These are phyloP conservation scores for Drosophila cardini DNA, from an alignment of 1,140 invertebrate species.

Conservation along the genomic window DNA sequence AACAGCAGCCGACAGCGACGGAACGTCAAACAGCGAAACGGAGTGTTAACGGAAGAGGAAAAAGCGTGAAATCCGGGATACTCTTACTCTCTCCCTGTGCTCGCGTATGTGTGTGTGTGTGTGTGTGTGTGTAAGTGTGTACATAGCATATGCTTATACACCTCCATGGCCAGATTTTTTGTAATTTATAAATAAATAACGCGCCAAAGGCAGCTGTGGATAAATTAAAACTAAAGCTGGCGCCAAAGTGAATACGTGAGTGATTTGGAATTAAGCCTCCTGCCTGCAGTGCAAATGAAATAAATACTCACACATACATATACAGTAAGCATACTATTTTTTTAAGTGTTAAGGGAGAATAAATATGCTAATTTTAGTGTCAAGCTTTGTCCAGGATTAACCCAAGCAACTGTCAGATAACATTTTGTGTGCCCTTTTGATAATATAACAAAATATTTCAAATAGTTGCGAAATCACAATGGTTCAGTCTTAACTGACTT, in stretches of 20 bases:
- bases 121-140: constrained; percentile 16
- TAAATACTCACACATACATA: constrained; percentile 6
- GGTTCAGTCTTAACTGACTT: neutral
- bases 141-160: constrained; percentile 49
- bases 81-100: constrained; percentile 2
- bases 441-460: constrained; percentile 1
- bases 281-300: constrained; percentile 5
- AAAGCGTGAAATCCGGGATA: constrained; percentile 41
- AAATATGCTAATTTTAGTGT: constrained; percentile 36
- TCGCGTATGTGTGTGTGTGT: neutral
- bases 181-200: constrained; percentile 73
- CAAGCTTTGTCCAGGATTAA: constrained; percentile 11
- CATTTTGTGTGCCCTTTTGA: constrained; percentile 10
- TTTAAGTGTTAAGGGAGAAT: neutral
- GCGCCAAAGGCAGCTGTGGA: constrained; percentile 37
- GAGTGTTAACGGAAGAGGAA: constrained; percentile 43
- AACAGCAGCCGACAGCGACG: constrained; percentile 67
- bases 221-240: constrained; percentile 58
- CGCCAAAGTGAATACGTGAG: constrained; percentile 22
- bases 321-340: constrained; percentile 2
- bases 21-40: constrained; percentile 41
- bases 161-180: constrained; percentile 16
- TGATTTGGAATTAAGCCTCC: constrained; percentile 34
- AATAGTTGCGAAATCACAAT: constrained; percentile 1
- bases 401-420: neutral